Base-by-base conservation (phyloP, 2,113 vertebrate species). In the Peromyscus maniculatus region DNA sequence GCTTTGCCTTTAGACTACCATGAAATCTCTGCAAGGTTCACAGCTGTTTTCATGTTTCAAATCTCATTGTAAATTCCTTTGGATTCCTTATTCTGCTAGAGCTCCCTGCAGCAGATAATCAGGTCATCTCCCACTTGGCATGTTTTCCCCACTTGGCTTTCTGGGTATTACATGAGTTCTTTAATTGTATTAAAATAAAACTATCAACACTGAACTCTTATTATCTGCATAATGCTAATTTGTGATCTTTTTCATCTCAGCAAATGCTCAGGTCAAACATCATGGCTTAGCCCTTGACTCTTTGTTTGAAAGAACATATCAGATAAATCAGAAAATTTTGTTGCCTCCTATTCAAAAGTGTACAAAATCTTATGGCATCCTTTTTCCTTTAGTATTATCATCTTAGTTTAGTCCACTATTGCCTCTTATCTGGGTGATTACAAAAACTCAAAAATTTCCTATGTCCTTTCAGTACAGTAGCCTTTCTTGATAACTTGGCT, bases 111-210 rank as follows among this genome's bases (percentile, higher is more conserved):
- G 31, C 36, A 86, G 6, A 72, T 66, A 7, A 64, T 66, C 31
- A 77, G 7, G 1, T 43, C 52, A n/a, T 93, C n/a, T 84, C 49
- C 88, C 52, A 80, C 5, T n/a, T 78, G 31, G 91, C 86, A 26
- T 72, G 3, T 26, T 11, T 95, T 57, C n/a, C n/a, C 2, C 1
- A 3, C 33, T 80, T 69, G 21, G 1, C n/a, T 92, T 87, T 90
- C 21, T 72, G 17, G 26, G n/a, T 31, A 57, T 11, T 28, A 21
- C 1, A 49, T 7, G 9, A 1, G 11, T 43, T 91, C 2, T 87
- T n/a, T 90, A 31, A 36, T 1, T 66, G 64, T 77, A 90, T 87
- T 80, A 95, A 83, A 79, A 77, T 90, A 83, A 92, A 66, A n/a
- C 33, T 13, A 49, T 83, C 17, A 39, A 90, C 77, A 39, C 11